Conservation (phyloP, 2,888 invertebrate species). For the Polydrusus tereticollis region DNA sequence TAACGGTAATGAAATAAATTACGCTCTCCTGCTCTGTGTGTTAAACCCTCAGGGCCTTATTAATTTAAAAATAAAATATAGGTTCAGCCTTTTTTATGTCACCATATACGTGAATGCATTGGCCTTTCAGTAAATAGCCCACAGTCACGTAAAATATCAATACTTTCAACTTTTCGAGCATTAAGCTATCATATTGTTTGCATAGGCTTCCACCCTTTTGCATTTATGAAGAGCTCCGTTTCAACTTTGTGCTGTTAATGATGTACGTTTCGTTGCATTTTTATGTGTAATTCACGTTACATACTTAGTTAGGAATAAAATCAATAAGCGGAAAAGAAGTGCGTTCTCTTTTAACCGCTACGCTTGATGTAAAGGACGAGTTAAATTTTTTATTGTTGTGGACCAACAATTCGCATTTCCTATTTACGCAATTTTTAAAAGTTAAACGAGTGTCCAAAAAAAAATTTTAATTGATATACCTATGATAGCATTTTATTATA, state of each 20-base stretch:
- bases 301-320: slow-evolving; percentile 6
- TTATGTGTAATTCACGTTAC: neutral
- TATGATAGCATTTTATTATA: too few relatives aligned
- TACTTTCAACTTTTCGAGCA: slow-evolving; percentile 50
- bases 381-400: too few relatives aligned
- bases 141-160: slow-evolving; percentile 52
- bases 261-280: slow-evolving; percentile 5
- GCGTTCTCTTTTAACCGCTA: too few relatives aligned
- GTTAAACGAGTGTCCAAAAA: too few relatives aligned
- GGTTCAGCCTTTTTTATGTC: slow-evolving; percentile 21
- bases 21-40: neutral
- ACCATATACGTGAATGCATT: slow-evolving; percentile 3
- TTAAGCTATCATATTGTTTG: slow-evolving; percentile 17
- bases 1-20: neutral
- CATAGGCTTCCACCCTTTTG: slow-evolving; percentile 2
- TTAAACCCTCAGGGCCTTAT: neutral
- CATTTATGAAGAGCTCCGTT: slow-evolving; percentile 14
- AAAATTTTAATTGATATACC: too few relatives aligned
- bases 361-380: too few relatives aligned
- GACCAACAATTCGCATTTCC: too few relatives aligned
- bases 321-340: neutral
- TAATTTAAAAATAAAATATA: slow-evolving; percentile 17
- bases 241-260: slow-evolving; percentile 13
- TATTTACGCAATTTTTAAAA: too few relatives aligned
- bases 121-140: slow-evolving; percentile 39